These are phyloP conservation scores for Coremacera marginata DNA, from an alignment of 2,888 invertebrate species.

Conservation along the genomic window DNA sequence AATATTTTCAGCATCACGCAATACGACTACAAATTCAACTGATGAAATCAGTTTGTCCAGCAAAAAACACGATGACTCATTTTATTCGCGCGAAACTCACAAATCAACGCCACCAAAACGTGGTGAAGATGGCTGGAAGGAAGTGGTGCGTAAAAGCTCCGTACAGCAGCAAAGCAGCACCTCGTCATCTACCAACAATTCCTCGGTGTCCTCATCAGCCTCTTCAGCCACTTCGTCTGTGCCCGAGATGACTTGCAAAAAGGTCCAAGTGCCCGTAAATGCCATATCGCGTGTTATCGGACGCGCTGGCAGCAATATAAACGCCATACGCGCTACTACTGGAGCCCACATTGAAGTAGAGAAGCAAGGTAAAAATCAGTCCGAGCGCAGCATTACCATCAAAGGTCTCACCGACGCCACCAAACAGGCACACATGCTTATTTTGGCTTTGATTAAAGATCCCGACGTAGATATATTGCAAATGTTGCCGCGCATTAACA, in stretches of 20 bases:
- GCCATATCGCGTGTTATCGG: slow-evolving; percentile 98
- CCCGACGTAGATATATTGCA: slow-evolving; percentile 91
- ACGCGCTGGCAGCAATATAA: slow-evolving; percentile 96
- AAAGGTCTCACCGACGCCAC: slow-evolving; percentile 94
- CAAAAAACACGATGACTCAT: slow-evolving; percentile 74
- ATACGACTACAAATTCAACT: slow-evolving; percentile 39
- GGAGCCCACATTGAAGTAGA: slow-evolving; percentile 99
- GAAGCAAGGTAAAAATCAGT: slow-evolving; percentile 94
- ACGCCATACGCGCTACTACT: slow-evolving; percentile 95
- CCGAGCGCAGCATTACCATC: slow-evolving; percentile 94
- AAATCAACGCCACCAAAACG: slow-evolving; percentile 69
- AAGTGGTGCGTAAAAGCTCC: slow-evolving; percentile 89
- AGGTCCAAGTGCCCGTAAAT: slow-evolving; percentile 92
- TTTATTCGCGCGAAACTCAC: neutral
- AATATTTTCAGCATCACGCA: slow-evolving; percentile 48
- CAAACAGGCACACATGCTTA: slow-evolving; percentile 91
- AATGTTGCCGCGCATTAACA: slow-evolving; percentile 78
- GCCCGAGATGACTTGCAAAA: slow-evolving; percentile 78
- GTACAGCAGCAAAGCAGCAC: slow-evolving; percentile 68
- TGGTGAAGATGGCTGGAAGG: slow-evolving; percentile 97
- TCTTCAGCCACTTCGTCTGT: slow-evolving; percentile 55
- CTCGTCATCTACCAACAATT: slow-evolving; percentile 29
- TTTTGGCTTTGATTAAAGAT: slow-evolving; percentile 93
- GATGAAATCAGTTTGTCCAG: slow-evolving; percentile 54
- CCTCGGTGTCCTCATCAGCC: slow-evolving; percentile 41